These are phyloP conservation scores for Ricordea florida DNA, from an alignment of 92 coral and sea anemone genomes.

Conservation along the genomic window DNA sequence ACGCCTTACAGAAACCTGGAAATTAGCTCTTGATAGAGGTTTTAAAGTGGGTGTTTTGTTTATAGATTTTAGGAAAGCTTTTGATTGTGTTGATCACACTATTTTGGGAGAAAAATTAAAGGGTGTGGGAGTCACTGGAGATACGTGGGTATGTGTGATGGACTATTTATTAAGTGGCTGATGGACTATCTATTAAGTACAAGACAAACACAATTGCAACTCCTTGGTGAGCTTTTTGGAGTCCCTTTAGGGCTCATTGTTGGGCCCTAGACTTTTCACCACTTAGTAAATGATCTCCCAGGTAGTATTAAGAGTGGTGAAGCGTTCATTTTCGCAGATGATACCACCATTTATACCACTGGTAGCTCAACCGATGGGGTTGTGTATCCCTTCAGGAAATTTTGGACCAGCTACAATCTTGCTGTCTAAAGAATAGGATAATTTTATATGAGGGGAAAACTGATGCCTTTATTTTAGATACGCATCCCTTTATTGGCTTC, in stretches of 20 bases:
- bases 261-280: not conserved
- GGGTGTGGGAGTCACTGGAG: not conserved
- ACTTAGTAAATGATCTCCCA: not conserved
- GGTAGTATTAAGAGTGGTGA: not conserved
- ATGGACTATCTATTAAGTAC: no score
- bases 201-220: no score
- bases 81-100: not conserved
- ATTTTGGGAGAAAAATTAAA: not conserved
- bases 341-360: not conserved
- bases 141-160: not conserved
- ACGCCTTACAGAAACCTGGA: slow-evolving; percentile 5
- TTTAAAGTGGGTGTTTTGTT: not conserved
- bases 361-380: not conserved
- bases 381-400: not conserved
- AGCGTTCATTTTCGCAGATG: not conserved
- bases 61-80: slow-evolving; percentile 1
- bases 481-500: not conserved
- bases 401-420: not conserved
- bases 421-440: not conserved
- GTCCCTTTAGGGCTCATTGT: not conserved
- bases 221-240: no score
- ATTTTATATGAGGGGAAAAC: not conserved
- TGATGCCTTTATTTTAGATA: not conserved
- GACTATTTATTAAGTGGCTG: no score
- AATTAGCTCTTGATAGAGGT: slow-evolving; percentile 1